Evolutionary conservation across 2,113 vertebrate species (phyloP), one percentile per base, ranked within the genome.

Genomic region (Sebastes schlegelii): DNA sequence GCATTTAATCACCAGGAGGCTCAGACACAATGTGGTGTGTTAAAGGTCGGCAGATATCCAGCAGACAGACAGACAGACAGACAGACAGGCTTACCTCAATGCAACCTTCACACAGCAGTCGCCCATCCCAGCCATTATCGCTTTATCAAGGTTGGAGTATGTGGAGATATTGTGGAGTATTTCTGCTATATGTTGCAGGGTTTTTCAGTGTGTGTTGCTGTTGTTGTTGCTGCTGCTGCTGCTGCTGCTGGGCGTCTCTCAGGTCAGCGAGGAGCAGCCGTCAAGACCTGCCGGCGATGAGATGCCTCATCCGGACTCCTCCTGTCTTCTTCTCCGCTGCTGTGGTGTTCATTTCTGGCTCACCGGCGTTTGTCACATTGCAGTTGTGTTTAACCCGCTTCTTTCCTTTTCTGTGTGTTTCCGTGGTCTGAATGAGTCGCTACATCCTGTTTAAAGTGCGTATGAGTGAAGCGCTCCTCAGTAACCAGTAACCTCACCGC

Each of bases 51-150:
- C 87, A 82, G 46, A 85, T 78, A 79, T 79, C 54, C 83, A 86
- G 55, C 77, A 87, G 82, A 79, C 85, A 86, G 51, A 19, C 42
- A 62, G 17, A 49, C 77, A 87, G 82, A 79, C 85, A 86, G 51
- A 19, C 42, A 62, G 17, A 49, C 26, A 26, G 86, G 58, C 94
- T 95, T 93, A 96, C 95, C 95, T 95, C 82, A 96, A 60, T 13
- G 92, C 95, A 79, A 96, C 95, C 95, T 95, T 95, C 86, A 96
- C 95, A 64, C 80, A 94, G 92, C 95, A 96, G 90, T 96, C 95
- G 79, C 90, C 91, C 83, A 84, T 93, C 54, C 87, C 91, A 86
- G 95, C 95, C 95, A 96, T 96, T 69, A 21, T 91, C 57, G 87
- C 26, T 67, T 76, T 26, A 26, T 76, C 54, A 76, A 26, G 26